phyloP scores from a whole-genome alignment of 2,113 vertebrate genomes.

The Cairina moschata region DNA sequence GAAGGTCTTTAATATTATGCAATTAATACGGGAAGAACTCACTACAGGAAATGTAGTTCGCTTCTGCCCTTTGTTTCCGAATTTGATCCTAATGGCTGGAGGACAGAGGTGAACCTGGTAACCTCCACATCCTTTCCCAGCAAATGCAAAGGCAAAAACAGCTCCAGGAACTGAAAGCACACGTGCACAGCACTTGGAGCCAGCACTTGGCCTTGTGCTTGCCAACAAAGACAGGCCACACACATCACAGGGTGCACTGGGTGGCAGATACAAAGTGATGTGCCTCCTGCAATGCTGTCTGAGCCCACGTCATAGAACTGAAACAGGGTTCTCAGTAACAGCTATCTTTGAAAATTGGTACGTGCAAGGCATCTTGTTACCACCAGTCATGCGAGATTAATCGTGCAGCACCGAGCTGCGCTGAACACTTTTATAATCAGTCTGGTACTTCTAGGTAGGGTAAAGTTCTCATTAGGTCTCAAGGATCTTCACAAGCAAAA shows the following conservation, averaged over 20 bases:
- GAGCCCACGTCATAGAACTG: not conserved
- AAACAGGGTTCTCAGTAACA: constrained; percentile 1
- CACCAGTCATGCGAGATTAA: constrained; percentile 26
- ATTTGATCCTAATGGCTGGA: not conserved
- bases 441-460: constrained; percentile 24
- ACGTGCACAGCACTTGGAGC: not conserved
- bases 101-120: constrained; percentile 10
- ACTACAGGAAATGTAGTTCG: not conserved
- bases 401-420: constrained; percentile 6
- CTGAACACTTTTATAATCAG: constrained; percentile 16
- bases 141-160: not conserved
- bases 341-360: constrained; percentile 15
- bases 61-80: not conserved
- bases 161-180: not conserved
- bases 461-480: constrained; percentile 44
- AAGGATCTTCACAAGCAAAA: constrained; percentile 42
- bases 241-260: not conserved
- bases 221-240: not conserved
- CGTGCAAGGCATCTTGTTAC: not conserved
- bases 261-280: not conserved
- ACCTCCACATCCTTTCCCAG: not conserved
- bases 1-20: not conserved
- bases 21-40: not conserved
- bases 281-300: not conserved
- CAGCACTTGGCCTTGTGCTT: not conserved